Evolutionary conservation across 2,797 vertebrate genomes (phyloP).

Genomic region (Microctenopoma lineatum): DNA sequence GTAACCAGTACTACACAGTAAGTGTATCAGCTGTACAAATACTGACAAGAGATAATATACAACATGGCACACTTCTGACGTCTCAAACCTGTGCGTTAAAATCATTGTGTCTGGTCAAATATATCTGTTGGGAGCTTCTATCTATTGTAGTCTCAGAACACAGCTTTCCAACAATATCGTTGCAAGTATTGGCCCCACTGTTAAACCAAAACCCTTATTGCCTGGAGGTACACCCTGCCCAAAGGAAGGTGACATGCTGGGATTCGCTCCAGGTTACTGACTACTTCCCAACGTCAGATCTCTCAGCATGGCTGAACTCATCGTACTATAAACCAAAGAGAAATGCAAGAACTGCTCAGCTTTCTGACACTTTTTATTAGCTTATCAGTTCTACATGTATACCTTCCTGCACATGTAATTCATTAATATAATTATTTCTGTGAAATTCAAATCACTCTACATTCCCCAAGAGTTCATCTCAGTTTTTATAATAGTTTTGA

Average conservation of each 20-base stretch:
- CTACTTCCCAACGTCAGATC: too few species aligned
- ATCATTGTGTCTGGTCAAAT: not conserved
- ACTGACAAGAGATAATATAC: constrained; percentile 1
- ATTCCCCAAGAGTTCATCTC: not conserved
- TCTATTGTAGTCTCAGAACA: not conserved
- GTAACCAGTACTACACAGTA: not conserved
- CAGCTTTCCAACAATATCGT: not conserved
- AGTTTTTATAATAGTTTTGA: not conserved
- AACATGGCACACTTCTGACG: not conserved
- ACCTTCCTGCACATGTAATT: not conserved
- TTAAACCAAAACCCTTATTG: too few species aligned
- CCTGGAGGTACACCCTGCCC: too few species aligned
- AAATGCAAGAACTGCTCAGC: not conserved
- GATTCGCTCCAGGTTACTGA: too few species aligned
- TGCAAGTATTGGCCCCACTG: too few species aligned
- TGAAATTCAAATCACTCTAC: not conserved
- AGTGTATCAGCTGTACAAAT: not conserved
- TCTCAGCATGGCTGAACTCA: too few species aligned
- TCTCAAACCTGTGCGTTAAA: not conserved
- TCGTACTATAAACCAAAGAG: not conserved
- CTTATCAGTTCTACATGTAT: not conserved
- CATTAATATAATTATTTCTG: not conserved
- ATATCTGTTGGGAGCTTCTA: not conserved
- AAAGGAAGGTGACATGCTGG: too few species aligned
- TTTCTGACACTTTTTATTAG: too few species aligned